Base-by-base conservation (phyloP, 2,113 vertebrate genomes). In the Corydoras sp. region DNA sequence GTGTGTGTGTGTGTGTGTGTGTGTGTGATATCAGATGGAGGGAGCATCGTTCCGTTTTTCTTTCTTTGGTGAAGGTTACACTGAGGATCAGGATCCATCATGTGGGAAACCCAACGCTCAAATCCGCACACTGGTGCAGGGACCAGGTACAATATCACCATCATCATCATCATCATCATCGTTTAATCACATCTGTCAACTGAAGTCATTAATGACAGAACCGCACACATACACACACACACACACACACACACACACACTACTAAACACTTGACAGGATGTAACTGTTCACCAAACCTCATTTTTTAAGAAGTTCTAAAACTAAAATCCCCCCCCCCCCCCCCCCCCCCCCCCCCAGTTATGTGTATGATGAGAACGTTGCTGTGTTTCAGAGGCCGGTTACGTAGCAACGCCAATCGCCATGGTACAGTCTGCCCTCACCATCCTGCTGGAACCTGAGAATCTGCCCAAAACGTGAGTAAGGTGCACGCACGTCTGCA, bases 351-450 rank as follows among this genome's bases (percentile, higher is more conserved):
- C 7, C 1, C 18, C 18, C 18, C 18, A 24, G 18, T 24, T 24
- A 24, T 43, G 35, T 43, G 7, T 43, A 4, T 43, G 7, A 43
- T 43, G 35, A 43, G 73, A 7, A 53, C 77, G 12, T 72, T 12
- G 10, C 12, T 79, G 53, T 69, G 67, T 15, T 55, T 49, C 81
- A 98, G 97, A 98, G 76, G 81, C 81, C 71, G 95, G 88, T 43
- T 98, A 98, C 35, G 80, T 97, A 71, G 83, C 93, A 65, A 98
- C 96, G 0, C 88, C 97, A 62, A 94, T 97, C 58, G 87, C 87
- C 64, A 93, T 99, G 93, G 97, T 99, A 30, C 97, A 98, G 70
- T 92, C 93, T 60, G 95, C 85, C 62, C 58, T 98, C 3, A 92
- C 93, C 11, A 83, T 99, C 68, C 89, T 98, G 55, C 93, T 88